Evolutionary conservation across 2,113 vertebrate species (phyloP).

Genomic region (Gallinago media): DNA sequence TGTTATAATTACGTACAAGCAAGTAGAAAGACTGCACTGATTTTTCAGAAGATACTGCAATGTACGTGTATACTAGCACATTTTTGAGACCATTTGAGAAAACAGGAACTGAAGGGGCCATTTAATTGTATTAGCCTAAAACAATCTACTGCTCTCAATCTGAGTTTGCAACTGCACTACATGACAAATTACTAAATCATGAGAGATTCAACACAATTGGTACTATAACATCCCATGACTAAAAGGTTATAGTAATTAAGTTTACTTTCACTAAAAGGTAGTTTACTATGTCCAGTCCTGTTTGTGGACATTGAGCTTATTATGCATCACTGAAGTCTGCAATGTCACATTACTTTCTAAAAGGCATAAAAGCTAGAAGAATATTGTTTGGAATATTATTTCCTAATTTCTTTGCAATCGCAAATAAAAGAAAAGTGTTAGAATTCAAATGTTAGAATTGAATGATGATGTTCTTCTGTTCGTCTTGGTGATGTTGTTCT

Average conservation of each 20-base stretch:
- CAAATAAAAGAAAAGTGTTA: neutral
- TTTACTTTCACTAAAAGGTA: slow-evolving; percentile 6
- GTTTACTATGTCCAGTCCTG: neutral
- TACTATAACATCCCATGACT: neutral
- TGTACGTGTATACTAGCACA: slow-evolving; percentile 27
- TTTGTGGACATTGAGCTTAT: neutral
- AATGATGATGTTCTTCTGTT: no score
- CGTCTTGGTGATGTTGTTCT: neutral
- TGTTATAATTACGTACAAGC: neutral
- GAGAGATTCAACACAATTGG: neutral
- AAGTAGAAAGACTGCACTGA: neutral
- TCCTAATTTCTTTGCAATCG: neutral
- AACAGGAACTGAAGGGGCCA: slow-evolving; percentile 8
- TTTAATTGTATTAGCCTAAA: slow-evolving; percentile 40
- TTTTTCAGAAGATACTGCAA: neutral
- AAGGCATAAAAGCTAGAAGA: neutral
- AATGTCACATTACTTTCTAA: neutral
- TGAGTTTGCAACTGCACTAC: neutral
- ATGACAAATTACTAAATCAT: slow-evolving; percentile 11
- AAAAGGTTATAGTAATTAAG: slow-evolving; percentile 10
- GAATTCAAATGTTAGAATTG: neutral
- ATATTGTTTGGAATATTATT: neutral
- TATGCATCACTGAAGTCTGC: neutral
- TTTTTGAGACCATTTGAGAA: slow-evolving; percentile 13
- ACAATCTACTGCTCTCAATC: slow-evolving; percentile 10